A percentile compares a stretch with the other conserved stretches of the same genome.
Conservation (phyloP, 2,888 invertebrate genomes). For the Oscheius myriophilus region DNA sequence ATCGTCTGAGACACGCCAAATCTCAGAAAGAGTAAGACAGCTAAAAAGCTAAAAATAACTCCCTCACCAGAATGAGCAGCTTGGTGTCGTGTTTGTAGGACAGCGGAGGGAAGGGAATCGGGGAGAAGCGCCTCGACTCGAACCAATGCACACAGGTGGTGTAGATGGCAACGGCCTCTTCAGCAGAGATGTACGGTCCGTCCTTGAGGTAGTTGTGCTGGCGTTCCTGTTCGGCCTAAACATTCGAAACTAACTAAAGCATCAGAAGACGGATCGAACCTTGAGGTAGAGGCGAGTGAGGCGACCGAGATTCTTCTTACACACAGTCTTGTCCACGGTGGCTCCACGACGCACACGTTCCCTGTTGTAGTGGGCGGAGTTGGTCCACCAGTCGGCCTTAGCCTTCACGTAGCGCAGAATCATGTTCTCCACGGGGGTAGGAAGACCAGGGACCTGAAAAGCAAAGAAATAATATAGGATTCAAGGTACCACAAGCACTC, state of each 20-base stretch:
- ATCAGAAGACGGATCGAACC: slow-evolving; percentile 33
- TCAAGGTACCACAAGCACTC: background rate
- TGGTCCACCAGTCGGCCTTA: slow-evolving; percentile 99
- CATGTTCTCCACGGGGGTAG: slow-evolving; percentile 99
- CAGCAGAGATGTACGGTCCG: slow-evolving; percentile 98
- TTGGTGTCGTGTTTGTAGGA: slow-evolving; percentile 99
- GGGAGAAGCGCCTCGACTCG: slow-evolving; percentile 95
- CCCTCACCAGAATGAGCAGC: slow-evolving; percentile 82
- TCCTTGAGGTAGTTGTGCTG: slow-evolving; percentile 99
- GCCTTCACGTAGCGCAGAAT: slow-evolving; percentile 98
- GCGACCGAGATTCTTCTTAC: slow-evolving; percentile 99
- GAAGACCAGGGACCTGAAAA: slow-evolving; percentile 90
- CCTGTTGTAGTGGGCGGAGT: slow-evolving; percentile 98
- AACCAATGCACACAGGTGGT: slow-evolving; percentile 99
- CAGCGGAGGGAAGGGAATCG: slow-evolving; percentile 98
- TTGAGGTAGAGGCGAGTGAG: slow-evolving; percentile 94
- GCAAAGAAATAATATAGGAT: too few species aligned
- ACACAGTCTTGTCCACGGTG: slow-evolving; percentile 99
- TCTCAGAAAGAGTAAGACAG: too few species aligned
- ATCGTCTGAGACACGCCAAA: background rate
- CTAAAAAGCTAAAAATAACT: background rate
- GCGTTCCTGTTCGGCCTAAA: slow-evolving; percentile 88
- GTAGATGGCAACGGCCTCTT: slow-evolving; percentile 99
- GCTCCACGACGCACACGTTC: slow-evolving; percentile 98
- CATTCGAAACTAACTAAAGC: background rate